A percentile compares a stretch with the other conserved stretches of the same genome.
These are phyloP conservation scores for Rhabdophis nuchalis DNA, from an alignment of 2,797 vertebrate species.

Conservation along the genomic window DNA sequence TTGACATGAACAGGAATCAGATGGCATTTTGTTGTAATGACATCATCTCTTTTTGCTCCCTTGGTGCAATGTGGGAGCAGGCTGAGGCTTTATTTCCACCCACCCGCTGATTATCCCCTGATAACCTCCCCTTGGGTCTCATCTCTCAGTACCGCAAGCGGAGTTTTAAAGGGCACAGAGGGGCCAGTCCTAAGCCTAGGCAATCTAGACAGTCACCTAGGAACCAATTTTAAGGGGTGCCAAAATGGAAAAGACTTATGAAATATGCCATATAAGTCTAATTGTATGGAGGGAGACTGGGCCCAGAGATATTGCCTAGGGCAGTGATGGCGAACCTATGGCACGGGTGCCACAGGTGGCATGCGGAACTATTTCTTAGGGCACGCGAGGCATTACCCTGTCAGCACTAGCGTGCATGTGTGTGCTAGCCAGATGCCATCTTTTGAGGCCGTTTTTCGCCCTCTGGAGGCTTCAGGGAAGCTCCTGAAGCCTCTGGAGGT, in stretches of 20 bases:
- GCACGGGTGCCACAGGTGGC: no score
- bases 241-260: not conserved
- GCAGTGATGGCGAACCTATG: no score
- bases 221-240: not conserved
- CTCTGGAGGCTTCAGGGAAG: no score
- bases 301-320: not conserved
- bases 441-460: no score
- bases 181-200: not conserved
- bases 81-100: not conserved
- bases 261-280: not conserved
- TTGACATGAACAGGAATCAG: not conserved
- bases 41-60: not conserved
- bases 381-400: no score
- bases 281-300: not conserved
- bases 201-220: not conserved
- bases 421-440: no score
- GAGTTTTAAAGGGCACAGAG: not conserved
- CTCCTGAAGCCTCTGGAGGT: no score
- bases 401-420: no score
- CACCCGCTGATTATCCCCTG: not conserved
- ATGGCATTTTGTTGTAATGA: not conserved
- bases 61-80: not conserved
- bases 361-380: no score
- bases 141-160: not conserved
- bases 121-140: not conserved